A percentile compares a stretch with the other conserved stretches of the same genome.
phyloP scores from a whole-genome alignment of 2,113 vertebrate species.

The Chaetorhynchus papuensis region DNA sequence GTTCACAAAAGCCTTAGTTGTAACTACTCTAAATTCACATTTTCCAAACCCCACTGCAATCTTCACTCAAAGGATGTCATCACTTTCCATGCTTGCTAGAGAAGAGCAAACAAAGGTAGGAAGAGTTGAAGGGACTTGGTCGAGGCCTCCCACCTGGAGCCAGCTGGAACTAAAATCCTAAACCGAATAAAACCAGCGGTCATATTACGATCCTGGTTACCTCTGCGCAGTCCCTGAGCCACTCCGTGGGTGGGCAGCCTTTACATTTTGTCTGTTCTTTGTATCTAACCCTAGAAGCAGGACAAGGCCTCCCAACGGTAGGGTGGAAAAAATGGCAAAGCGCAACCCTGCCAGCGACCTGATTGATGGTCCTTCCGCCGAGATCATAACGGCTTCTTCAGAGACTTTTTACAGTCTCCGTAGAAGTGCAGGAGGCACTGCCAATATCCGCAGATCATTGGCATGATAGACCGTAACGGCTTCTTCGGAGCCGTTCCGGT shows the following conservation, averaged over 20 bases:
- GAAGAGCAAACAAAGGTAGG: not conserved
- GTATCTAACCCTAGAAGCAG: not conserved
- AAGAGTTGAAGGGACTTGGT: not conserved
- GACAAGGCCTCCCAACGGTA: not conserved
- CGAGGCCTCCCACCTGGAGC: not conserved
- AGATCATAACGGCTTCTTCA: conserved; percentile 60
- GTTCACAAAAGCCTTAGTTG: not conserved
- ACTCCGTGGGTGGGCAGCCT: rapidly evolving
- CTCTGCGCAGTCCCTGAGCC: not conserved
- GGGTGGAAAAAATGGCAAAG: conserved; percentile 31
- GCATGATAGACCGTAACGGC: conserved; percentile 78
- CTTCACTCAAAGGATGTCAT: not conserved
- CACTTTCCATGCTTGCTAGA: not conserved
- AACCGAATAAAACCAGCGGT: not conserved
- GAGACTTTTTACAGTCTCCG: conserved; percentile 68
- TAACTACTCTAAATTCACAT: not conserved
- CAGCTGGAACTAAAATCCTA: not conserved
- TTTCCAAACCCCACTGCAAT: not conserved
- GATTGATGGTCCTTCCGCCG: conserved; percentile 38
- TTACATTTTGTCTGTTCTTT: not conserved
- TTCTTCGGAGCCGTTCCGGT: conserved; percentile 79
- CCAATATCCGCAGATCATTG: conserved; percentile 81
- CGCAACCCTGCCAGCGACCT: not conserved
- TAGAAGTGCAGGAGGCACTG: conserved; percentile 71
- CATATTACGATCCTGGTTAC: not conserved